Evolutionary conservation across 2,113 vertebrate genomes (phyloP), one percentile per base, ranked within the genome.

Genomic region (Meles meles): DNA sequence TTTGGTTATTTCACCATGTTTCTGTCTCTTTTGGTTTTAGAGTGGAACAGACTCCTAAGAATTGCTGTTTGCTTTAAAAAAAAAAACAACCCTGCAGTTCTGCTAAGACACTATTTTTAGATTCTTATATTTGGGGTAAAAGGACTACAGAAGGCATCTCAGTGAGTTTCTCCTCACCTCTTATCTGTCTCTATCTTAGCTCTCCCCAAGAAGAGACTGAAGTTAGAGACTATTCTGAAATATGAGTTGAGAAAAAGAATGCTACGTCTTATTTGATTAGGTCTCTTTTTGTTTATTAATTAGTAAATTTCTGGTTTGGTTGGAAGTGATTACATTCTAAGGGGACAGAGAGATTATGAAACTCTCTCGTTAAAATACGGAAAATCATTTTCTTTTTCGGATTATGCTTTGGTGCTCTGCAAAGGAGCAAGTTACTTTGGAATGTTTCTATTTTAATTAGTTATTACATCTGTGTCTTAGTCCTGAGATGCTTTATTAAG

Each of bases 1-100:
- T 97, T 97, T 93, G 74, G 74, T 72, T 93, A 85, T 94, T 97
- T 97, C 72, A 92, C 3, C 25, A 21, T 61, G 27, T 88, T 96
- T 81, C 82, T 94, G 5, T 85, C 52, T 37, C 27, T 88, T 90
- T 95, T 92, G 65, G 90, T 90, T 96, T 95, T 92, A 97, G 67
- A 95, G 42, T 69, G 67, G 29, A 96, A 85, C 55, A 79, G 90
- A 93, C 49, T n/a, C 89, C 57, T 76, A 76, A 94, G 55, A 82
- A 61, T 55, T 76, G 82, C 52, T 72, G 37, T 55, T 91, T 95
- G 57, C 42, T 95, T 77, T 63, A 0, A 6, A 65, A 63, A 63
- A 25, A 25, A 84, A 83, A 74, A 27, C 59, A 74, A 27, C 59
- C 31, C 23, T 97, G 39, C 23, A 81, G 31, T 93, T 97, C 47